Evolutionary conservation across 2,797 vertebrate species (phyloP).

Genomic region (Anabas testudineus): DNA sequence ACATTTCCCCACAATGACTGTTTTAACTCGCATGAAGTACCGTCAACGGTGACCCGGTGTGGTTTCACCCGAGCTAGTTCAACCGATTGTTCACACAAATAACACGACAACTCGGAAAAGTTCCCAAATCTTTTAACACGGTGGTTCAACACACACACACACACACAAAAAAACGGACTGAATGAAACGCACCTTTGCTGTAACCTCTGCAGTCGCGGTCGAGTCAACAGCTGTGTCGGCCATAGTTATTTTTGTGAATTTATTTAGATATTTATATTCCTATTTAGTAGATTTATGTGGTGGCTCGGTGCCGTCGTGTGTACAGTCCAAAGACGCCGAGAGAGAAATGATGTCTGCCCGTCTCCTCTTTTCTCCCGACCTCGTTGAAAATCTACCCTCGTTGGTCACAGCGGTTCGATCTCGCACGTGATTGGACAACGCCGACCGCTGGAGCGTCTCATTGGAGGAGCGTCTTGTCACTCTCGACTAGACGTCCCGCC

Average conservation of each 20-base stretch:
- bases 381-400: conserved; percentile 75
- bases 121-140: conserved; percentile 57
- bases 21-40: conserved; percentile 47
- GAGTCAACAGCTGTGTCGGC: conserved; percentile 87
- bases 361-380: conserved; percentile 78
- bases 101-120: conserved; percentile 54
- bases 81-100: neutral
- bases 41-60: neutral
- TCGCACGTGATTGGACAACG: conserved; percentile 73
- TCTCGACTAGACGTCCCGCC: conserved; percentile 44
- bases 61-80: neutral
- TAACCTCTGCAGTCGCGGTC: conserved; percentile 83
- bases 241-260: conserved; percentile 74
- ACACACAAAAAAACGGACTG: conserved; percentile 19
- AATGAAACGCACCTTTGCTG: conserved; percentile 84
- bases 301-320: conserved; percentile 62
- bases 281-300: conserved; percentile 39
- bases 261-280: conserved; percentile 52
- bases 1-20: conserved; percentile 6
- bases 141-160: too few relatives aligned
- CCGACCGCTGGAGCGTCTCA: conserved; percentile 12
- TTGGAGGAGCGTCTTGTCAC: conserved; percentile 68
- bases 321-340: conserved; percentile 66
- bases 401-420: conserved; percentile 66
- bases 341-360: conserved; percentile 82